Conservation (phyloP, 2,797 vertebrate genomes). For the Pipistrellus pygmaeus region DNA sequence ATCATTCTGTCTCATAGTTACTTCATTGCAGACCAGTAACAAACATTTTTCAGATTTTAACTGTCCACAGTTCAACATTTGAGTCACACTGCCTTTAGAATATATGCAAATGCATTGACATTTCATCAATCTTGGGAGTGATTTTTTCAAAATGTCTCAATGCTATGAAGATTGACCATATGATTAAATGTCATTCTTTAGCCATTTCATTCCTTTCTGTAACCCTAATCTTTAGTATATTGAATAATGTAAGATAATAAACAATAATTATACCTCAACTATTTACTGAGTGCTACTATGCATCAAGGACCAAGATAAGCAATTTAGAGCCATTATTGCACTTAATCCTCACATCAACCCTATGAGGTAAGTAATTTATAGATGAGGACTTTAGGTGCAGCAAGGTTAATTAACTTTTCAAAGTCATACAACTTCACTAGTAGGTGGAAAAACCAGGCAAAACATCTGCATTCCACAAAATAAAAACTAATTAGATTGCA, state of each 20-base stretch:
- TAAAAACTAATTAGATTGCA: constrained; percentile 30
- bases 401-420: constrained; percentile 66
- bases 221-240: background rate
- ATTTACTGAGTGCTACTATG: background rate
- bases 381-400: background rate
- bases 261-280: constrained; percentile 28
- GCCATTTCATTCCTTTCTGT: background rate
- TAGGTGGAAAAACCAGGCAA: background rate
- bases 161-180: background rate
- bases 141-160: constrained; percentile 11
- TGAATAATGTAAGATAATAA: constrained; percentile 41
- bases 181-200: constrained; percentile 9
- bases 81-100: background rate
- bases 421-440: background rate
- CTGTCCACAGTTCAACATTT: background rate
- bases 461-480: background rate
- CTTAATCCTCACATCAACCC: constrained; percentile 39
- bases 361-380: constrained; percentile 53
- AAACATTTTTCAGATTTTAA: background rate
- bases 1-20: background rate
- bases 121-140: background rate
- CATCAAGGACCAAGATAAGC: background rate
- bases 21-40: background rate
- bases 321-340: constrained; percentile 1
- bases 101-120: background rate